phyloP scores from a whole-genome alignment of 2,113 vertebrate genomes.

The Hippolais icterina region DNA sequence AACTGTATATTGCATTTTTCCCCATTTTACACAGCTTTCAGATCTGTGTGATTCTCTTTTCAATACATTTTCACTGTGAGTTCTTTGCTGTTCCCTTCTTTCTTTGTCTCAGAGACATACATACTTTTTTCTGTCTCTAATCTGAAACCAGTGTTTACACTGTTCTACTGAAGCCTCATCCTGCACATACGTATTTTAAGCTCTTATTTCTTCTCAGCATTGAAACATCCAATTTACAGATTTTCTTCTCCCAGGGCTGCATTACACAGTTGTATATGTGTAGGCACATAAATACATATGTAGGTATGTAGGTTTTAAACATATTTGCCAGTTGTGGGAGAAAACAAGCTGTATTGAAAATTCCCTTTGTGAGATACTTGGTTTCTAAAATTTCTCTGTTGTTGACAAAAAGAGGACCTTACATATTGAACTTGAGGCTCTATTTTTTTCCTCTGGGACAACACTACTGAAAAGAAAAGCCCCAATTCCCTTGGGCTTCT shows the following conservation, averaged over 20 bases:
- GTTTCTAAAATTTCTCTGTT: background rate
- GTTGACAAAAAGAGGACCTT: background rate
- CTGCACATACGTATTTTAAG: background rate
- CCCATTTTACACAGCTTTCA: background rate
- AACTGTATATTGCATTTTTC: accelerated
- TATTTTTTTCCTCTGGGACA: background rate
- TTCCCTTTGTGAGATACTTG: background rate
- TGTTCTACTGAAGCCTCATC: background rate
- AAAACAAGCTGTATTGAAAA: background rate
- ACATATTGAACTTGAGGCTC: background rate
- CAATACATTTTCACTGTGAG: background rate
- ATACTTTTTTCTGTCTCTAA: background rate
- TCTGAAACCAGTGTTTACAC: background rate
- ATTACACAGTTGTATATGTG: background rate
- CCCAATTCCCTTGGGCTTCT: background rate
- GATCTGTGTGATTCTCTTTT: background rate
- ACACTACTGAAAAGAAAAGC: background rate
- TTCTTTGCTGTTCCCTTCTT: background rate
- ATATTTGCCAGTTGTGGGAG: background rate
- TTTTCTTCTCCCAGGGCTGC: background rate
- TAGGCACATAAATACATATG: background rate
- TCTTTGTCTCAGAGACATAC: background rate
- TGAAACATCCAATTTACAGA: background rate
- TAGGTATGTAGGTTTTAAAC: background rate
- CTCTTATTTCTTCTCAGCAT: background rate